Base-by-base conservation (phyloP, 2,888 invertebrate species). In the Drosophila mettleri region DNA sequence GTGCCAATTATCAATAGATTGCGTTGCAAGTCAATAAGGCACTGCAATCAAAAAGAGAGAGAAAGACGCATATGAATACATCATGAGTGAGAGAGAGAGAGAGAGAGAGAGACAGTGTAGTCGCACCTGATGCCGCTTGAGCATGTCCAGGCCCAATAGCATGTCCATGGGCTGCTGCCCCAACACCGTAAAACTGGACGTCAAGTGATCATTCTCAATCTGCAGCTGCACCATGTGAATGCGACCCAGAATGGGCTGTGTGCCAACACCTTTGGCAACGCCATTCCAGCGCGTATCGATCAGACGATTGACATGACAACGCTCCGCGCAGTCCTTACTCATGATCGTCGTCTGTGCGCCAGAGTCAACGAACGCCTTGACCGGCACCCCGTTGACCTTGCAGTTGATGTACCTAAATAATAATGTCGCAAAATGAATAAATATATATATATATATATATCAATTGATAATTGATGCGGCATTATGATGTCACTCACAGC, bases 111-210 rank as follows among this genome's bases (percentile, higher is more conserved):
- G 9, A 8, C 10, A n/a, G 14, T n/a, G n/a, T n/a, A n/a, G 6
- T 38, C 76, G 62, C 90, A 97, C 97, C 94, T 98, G 98, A 94
- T 99, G 99, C 85, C 99, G 93, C 93, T 97, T 98, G 0, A 99
- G 94, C 98, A 99, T 99, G 90, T 99, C 99, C 58, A 99, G 93
- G 0, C 99, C 99, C 14, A 99, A 93, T 62, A 99, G 93, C 98
- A 99, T 98, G 89, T 99, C 99, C 98, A 99, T 98, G 1, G 98
- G 97, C 91, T 99, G 99, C 85, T 99, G 97, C 90, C 98, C 97
- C 48, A 99, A 94, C 38, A 99, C 98, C 31, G 98, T 98, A 93
- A 99, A 99, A 39, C 98, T 98, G 3, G 98, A 98, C 1, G 98
- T 97, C 41, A 99, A 94, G 92, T 97, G 98, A 90, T 97, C 97